Evolutionary conservation across 2,797 vertebrate genomes (phyloP).

Genomic region (Pseudocheirus occidentalis): DNA sequence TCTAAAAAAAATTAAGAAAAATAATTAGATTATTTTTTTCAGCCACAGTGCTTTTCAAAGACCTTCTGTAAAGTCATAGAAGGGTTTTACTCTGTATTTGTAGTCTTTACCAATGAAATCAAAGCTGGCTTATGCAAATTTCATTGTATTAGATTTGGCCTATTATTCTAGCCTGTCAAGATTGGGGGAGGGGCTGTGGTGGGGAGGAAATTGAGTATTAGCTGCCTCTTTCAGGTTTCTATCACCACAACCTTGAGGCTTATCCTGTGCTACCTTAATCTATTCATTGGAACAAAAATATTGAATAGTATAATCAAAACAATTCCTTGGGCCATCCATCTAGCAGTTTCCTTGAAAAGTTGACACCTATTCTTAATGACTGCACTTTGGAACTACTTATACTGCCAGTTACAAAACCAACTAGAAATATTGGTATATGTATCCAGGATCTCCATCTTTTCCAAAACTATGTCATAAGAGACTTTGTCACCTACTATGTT

Average conservation of each 20-base stretch:
- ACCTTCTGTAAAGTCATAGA: background rate
- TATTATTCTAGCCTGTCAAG: background rate
- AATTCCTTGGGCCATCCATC: background rate
- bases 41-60: background rate
- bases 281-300: background rate
- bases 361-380: background rate
- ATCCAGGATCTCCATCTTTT: background rate
- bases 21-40: background rate
- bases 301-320: background rate
- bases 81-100: background rate
- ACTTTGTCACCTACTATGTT: background rate
- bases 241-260: background rate
- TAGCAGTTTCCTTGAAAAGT: background rate
- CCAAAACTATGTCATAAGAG: background rate
- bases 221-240: background rate
- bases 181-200: background rate
- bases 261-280: background rate
- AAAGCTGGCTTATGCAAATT: background rate
- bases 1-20: background rate
- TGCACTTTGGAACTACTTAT: background rate
- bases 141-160: background rate
- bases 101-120: background rate
- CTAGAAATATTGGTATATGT: background rate
- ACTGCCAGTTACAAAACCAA: background rate
- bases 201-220: background rate